A percentile compares a stretch with the other conserved stretches of the same genome.
phyloP scores from a whole-genome alignment of 2,888 invertebrate genomes.

The Cantharis flavilabris region DNA sequence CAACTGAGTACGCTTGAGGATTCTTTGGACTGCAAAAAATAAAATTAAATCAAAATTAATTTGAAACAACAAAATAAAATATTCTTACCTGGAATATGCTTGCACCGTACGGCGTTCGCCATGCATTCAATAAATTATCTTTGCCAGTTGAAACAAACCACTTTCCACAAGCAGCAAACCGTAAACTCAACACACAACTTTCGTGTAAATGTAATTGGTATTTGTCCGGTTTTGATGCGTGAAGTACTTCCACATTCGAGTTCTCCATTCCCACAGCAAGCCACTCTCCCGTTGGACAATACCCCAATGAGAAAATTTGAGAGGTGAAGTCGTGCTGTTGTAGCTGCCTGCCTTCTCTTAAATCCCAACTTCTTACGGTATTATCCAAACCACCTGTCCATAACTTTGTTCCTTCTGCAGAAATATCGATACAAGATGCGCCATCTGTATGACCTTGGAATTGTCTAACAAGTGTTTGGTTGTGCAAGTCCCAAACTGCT shows the following conservation, averaged over 20 bases:
- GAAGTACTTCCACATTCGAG: conserved; percentile 93
- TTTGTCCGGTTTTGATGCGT: conserved; percentile 89
- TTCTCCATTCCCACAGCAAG: conserved; percentile 98
- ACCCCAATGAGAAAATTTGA: conserved; percentile 79
- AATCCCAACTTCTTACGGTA: conserved; percentile 96
- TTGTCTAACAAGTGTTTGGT: conserved; percentile 86
- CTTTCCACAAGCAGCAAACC: conserved; percentile 94
- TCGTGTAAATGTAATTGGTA: conserved; percentile 96
- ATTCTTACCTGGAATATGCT: conserved; percentile 91
- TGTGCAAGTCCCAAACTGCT: conserved; percentile 93
- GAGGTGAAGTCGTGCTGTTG: conserved; percentile 96
- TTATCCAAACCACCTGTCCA: conserved; percentile 97
- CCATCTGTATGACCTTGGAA: conserved; percentile 98
- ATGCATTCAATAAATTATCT: conserved; percentile 95
- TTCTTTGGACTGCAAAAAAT: conserved; percentile 81
- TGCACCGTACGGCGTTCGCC: conserved; percentile 97
- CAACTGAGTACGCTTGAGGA: conserved; percentile 97
- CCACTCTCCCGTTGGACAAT: conserved; percentile 97
- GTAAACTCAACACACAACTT: conserved; percentile 92
- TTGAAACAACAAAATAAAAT: neutral
- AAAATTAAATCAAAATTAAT: conserved; percentile 25
- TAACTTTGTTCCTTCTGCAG: conserved; percentile 85
- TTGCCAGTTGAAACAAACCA: conserved; percentile 99
- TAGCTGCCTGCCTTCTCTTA: conserved; percentile 88
- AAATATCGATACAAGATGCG: conserved; percentile 96